Percentiles rank a stretch among this genome's conserved stretches.
Evolutionary conservation across 2,888 invertebrate species (phyloP).

Genomic region (Crepidodera aurea): DNA sequence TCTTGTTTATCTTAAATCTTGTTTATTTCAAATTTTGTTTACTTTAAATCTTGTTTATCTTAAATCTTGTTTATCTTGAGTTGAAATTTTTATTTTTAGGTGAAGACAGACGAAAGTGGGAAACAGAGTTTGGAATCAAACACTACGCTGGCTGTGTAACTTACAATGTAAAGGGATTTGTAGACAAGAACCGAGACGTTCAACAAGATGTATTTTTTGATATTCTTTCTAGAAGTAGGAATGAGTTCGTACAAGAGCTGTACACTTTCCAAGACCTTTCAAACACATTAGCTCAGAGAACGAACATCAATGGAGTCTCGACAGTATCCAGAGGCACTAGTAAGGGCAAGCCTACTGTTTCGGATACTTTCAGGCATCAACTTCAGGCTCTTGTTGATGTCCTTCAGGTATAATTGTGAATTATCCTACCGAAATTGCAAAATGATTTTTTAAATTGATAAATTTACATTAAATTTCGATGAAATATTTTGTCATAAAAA

Average conservation of each 20-base stretch:
- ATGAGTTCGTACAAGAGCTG: conserved; percentile 82
- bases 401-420: conserved; percentile 74
- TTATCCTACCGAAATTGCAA: too few relatives aligned
- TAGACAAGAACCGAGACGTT: conserved; percentile 91
- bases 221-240: conserved; percentile 83
- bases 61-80: too few relatives aligned
- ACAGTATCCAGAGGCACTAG: conserved; percentile 84
- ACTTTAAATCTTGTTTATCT: too few relatives aligned
- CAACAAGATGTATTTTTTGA: conserved; percentile 94
- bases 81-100: too few relatives aligned
- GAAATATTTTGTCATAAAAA: too few relatives aligned
- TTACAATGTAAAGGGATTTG: conserved; percentile 83
- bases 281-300: conserved; percentile 41
- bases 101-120: conserved; percentile 86
- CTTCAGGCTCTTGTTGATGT: conserved; percentile 89
- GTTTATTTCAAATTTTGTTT: too few relatives aligned
- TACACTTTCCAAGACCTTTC: conserved; percentile 70
- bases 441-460: too few relatives aligned
- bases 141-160: conserved; percentile 92
- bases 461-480: too few relatives aligned
- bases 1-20: too few relatives aligned
- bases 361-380: conserved; percentile 88
- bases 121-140: conserved; percentile 86
- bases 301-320: conserved; percentile 61
- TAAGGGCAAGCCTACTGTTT: conserved; percentile 89